These are phyloP conservation scores for Laspeyria flexula DNA, from an alignment of 2,888 invertebrate species.

Conservation along the genomic window DNA sequence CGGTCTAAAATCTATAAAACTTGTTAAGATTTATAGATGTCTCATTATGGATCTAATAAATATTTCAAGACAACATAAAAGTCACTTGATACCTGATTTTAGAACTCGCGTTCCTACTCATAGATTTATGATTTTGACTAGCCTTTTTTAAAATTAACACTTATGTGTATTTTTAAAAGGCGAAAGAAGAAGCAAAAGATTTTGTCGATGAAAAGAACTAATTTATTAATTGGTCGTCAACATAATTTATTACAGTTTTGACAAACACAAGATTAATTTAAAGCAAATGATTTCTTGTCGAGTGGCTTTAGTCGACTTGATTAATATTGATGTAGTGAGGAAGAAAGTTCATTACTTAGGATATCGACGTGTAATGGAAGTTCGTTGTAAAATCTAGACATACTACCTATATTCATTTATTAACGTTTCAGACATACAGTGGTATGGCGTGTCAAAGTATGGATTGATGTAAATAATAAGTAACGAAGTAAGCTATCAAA, in stretches of 20 bases:
- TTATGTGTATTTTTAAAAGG: no score
- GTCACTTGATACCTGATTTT: neutral
- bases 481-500: no score
- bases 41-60: slow-evolving; percentile 14
- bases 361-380: neutral
- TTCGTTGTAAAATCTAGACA: neutral
- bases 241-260: neutral
- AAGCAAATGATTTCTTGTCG: slow-evolving; percentile 1
- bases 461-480: no score
- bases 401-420: no score
- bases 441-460: no score
- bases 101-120: neutral
- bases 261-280: slow-evolving; percentile 2
- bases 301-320: neutral
- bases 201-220: no score
- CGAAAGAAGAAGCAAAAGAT: no score
- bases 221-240: no score
- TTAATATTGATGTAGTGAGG: slow-evolving; percentile 3
- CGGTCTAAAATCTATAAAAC: no score
- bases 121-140: neutral
- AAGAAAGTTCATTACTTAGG: slow-evolving; percentile 15
- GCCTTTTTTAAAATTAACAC: no score
- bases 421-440: no score
- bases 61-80: slow-evolving; percentile 9
- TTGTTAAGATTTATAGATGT: no score